Conservation (phyloP, 2,797 vertebrate genomes). For the Alectoris magna region DNA sequence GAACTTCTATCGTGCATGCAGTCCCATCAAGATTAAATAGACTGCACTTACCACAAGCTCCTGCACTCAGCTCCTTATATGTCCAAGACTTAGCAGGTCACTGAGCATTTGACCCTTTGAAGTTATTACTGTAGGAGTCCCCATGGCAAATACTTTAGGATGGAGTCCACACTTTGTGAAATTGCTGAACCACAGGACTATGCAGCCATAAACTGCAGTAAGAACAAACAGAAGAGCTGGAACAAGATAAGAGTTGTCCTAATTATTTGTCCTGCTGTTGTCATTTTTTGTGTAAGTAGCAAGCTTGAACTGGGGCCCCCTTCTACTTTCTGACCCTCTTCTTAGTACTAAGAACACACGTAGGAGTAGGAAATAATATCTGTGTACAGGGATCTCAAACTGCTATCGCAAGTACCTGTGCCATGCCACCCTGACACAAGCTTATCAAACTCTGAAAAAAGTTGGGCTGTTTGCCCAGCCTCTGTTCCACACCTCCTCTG, state of each 20-base stretch:
- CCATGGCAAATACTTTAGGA: neutral
- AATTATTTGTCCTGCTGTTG: neutral
- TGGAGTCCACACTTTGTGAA: neutral
- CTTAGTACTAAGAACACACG: neutral
- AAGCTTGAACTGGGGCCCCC: accelerated
- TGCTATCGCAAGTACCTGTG: neutral
- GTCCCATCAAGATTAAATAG: neutral
- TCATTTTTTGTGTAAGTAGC: neutral
- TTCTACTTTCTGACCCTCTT: neutral
- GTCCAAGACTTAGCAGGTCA: neutral
- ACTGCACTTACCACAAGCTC: neutral
- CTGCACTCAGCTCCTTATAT: neutral
- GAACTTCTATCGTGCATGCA: neutral
- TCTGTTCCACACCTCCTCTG: neutral
- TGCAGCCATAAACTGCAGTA: neutral
- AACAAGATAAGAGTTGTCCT: neutral
- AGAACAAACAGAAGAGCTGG: neutral
- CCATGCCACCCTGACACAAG: neutral
- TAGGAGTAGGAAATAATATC: neutral
- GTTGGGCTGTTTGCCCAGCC: neutral
- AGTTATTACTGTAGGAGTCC: neutral
- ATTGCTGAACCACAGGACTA: neutral
- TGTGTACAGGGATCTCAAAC: neutral
- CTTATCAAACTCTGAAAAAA: neutral
- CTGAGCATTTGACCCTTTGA: neutral